phyloP scores from a whole-genome alignment of 1,140 invertebrate species.

The Coboldia fuscipes region DNA sequence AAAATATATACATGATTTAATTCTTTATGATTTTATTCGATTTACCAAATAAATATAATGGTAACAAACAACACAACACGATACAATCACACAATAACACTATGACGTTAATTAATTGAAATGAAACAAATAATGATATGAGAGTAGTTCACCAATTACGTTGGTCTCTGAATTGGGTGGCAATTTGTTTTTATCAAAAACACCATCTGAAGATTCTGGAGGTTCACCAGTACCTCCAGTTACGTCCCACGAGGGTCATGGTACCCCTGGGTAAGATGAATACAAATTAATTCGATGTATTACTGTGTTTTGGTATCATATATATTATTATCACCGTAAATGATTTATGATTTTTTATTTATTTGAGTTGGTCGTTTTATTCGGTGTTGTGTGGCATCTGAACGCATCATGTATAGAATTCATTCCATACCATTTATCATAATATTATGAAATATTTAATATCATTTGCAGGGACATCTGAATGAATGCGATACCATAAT shows the following conservation, averaged over 20 bases:
- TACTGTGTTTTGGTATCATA: not conserved
- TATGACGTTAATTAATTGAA: too few relatives aligned
- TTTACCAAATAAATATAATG: too few relatives aligned
- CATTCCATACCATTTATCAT: not conserved
- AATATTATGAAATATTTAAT: not conserved
- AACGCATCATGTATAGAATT: not conserved
- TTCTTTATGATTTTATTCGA: too few relatives aligned
- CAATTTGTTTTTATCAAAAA: constrained; percentile 64
- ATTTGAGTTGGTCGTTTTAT: not conserved
- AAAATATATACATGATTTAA: too few relatives aligned
- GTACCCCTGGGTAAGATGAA: constrained; percentile 18
- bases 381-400: too few relatives aligned
- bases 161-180: constrained; percentile 70
- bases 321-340: not conserved
- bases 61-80: too few relatives aligned
- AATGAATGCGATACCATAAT: constrained; percentile 6
- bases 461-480: not conserved
- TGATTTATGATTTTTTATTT: not conserved
- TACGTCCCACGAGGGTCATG: constrained; percentile 22
- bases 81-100: too few relatives aligned
- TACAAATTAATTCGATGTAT: not conserved
- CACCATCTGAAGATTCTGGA: constrained; percentile 60
- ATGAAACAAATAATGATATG: too few relatives aligned
- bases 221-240: constrained; percentile 24
- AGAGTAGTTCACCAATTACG: constrained; percentile 74